These are phyloP conservation scores for Lasioglossum villosulum DNA, from an alignment of 2,888 invertebrate species.

Conservation along the genomic window DNA sequence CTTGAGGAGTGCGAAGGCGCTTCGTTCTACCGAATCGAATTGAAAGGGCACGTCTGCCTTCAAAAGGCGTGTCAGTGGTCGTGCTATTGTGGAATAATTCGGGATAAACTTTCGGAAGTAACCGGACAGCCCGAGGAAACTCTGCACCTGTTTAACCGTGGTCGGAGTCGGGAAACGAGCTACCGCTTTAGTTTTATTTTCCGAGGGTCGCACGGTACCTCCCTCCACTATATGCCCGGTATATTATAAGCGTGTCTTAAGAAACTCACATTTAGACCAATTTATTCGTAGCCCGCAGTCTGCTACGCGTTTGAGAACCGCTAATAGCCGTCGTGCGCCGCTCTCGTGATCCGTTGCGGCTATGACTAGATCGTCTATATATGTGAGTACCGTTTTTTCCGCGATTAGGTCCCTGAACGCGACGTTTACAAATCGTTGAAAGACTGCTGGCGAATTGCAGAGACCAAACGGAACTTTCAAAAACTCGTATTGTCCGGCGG, in stretches of 20 bases:
- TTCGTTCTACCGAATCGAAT: not conserved
- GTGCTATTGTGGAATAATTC: slow-evolving; percentile 64
- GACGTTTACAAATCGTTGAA: slow-evolving; percentile 61
- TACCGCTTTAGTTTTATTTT: slow-evolving; percentile 55
- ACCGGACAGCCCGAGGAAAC: slow-evolving; percentile 62
- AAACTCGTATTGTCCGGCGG: slow-evolving; percentile 70
- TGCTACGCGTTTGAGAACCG: not conserved
- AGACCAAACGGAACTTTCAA: slow-evolving; percentile 70
- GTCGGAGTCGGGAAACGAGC: slow-evolving; percentile 49
- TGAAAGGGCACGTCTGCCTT: slow-evolving; percentile 21
- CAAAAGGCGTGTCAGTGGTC: slow-evolving; percentile 71
- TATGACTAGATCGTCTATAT: slow-evolving; percentile 30
- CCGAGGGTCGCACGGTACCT: not conserved
- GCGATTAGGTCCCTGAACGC: slow-evolving; percentile 56
- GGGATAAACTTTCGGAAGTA: slow-evolving; percentile 67
- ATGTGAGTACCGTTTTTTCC: not conserved
- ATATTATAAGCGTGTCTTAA: not conserved
- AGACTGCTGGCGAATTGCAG: slow-evolving; percentile 47
- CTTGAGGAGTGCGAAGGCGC: not conserved
- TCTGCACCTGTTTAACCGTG: not conserved
- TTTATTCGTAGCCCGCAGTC: slow-evolving; percentile 15
- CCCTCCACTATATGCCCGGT: slow-evolving; percentile 14
- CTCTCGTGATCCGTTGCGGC: not conserved
- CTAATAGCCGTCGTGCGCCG: not conserved
- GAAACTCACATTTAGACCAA: slow-evolving; percentile 16